Conservation (phyloP, 2,888 invertebrate genomes). For the Andrena chrysosceles region DNA sequence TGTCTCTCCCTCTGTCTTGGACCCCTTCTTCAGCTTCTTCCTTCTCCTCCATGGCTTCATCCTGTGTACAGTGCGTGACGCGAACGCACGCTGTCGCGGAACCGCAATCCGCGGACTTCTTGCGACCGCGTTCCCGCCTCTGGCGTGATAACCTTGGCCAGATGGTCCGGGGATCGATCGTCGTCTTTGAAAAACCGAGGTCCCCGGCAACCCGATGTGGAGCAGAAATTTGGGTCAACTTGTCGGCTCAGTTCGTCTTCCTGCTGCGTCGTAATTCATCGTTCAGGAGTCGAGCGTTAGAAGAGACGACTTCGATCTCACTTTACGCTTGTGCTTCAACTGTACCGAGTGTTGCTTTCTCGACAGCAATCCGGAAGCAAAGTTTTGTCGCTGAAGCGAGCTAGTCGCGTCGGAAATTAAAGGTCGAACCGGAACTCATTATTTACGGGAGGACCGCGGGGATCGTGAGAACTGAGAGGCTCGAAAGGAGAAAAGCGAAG, state of each 20-base stretch:
- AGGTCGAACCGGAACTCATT: conserved; percentile 34
- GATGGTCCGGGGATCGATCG: conserved; percentile 19
- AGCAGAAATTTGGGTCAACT: no score
- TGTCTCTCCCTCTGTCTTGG: conserved; percentile 20
- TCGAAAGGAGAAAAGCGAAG: conserved; percentile 24
- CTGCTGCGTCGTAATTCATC: not conserved
- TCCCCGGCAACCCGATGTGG: not conserved
- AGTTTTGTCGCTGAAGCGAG: not conserved
- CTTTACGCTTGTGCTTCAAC: not conserved
- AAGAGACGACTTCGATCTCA: not conserved
- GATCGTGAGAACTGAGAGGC: conserved; percentile 31
- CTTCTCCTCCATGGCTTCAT: conserved; percentile 43
- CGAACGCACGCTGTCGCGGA: conserved; percentile 70
- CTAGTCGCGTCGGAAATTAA: conserved; percentile 29
- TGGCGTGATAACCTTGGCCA: conserved; percentile 24
- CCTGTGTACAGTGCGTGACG: conserved; percentile 72
- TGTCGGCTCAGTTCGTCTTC: not conserved
- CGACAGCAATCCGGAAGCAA: not conserved
- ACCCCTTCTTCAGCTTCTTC: not conserved
- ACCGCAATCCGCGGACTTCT: conserved; percentile 58
- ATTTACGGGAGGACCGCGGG: conserved; percentile 27
- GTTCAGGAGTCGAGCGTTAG: not conserved
- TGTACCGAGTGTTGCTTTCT: not conserved
- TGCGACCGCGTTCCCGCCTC: conserved; percentile 54
- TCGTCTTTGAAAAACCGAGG: not conserved